Evolutionary conservation across 2,888 invertebrate species (phyloP), one percentile per base, ranked within the genome.

Genomic region (Hemithea aestivaria): DNA sequence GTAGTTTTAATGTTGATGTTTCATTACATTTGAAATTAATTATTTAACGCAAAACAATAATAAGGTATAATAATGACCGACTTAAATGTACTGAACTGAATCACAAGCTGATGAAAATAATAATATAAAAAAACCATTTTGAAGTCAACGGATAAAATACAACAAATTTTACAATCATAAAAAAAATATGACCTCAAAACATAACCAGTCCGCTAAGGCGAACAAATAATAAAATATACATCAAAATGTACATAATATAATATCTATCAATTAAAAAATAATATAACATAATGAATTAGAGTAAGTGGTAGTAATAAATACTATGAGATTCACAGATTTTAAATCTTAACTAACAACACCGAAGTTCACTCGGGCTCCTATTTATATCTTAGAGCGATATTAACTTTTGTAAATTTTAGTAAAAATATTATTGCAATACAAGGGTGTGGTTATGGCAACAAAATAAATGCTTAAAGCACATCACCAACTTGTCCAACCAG

Each of bases 391-490:
- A 81, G 75, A 78, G 82, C 79, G 77, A 76, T 64, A 71, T 76
- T 76, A 77, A 78, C 72, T 76, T 67, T 82, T 82, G 81, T 83
- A 82, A 82, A 81, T 77, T 82, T 84, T 84, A 82, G 82, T 83
- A 84, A 82, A 53, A 84, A 83, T 83, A 85, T 85, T 85, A 84
- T 87, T 87, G 85, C 87, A 87, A 84, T 83, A 80, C 72, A 83
- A 75, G 75, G 41, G 73, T 84, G 84, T 83, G 82, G 82, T 84
- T 87, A 88, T 88, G 87, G 87, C 88, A 87, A 88, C 87, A 82
- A 84, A 87, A 87, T 85, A 87, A 87, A 87, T 87, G 87, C 87
- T 87, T 85, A 82, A 85, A 87, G 87, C 87, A 87, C 85, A 84
- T 83, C 85, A 83, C 84, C 84, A 78, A 80, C 68, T 74, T 73